phyloP scores from a whole-genome alignment of 2,888 invertebrate species.

The Corythucha ciliata region DNA sequence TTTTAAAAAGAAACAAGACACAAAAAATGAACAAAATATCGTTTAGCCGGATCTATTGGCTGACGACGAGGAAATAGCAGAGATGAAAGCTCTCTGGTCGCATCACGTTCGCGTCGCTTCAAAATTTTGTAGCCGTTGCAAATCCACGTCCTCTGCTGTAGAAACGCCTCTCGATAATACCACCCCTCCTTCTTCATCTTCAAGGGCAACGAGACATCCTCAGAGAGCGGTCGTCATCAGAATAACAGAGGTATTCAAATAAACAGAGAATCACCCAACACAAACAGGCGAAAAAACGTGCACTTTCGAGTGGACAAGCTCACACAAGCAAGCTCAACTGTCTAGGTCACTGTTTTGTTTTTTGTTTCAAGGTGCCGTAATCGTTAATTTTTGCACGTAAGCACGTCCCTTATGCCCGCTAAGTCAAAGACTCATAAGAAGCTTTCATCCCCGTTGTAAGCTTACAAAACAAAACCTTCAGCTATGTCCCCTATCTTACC shows the following conservation, averaged over 20 bases:
- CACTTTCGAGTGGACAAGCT: too few relatives aligned
- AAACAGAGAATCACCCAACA: too few relatives aligned
- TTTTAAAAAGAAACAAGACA: background rate
- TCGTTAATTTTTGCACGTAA: too few relatives aligned
- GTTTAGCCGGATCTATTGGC: slow-evolving; percentile 29
- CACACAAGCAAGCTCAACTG: too few relatives aligned
- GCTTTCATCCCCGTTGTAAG: too few relatives aligned
- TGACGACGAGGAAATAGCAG: slow-evolving; percentile 37
- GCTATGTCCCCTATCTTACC: too few relatives aligned
- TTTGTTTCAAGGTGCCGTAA: too few relatives aligned
- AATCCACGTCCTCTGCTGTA: slow-evolving; percentile 17
- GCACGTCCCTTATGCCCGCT: too few relatives aligned
- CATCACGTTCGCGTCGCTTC: slow-evolving; percentile 36
- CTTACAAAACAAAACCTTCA: too few relatives aligned
- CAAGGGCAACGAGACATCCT: slow-evolving; percentile 14
- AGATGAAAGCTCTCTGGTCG: slow-evolving; percentile 36
- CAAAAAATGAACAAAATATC: background rate
- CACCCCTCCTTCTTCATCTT: slow-evolving; percentile 24
- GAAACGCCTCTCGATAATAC: slow-evolving; percentile 20
- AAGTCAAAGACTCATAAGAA: too few relatives aligned
- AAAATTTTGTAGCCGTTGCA: slow-evolving; percentile 35
- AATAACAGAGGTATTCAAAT: slow-evolving; percentile 29
- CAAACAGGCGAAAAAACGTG: too few relatives aligned
- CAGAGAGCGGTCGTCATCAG: slow-evolving; percentile 25
- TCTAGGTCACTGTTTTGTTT: too few relatives aligned